These are phyloP conservation scores for Alces alces DNA, from an alignment of 2,113 vertebrate species.

Conservation along the genomic window DNA sequence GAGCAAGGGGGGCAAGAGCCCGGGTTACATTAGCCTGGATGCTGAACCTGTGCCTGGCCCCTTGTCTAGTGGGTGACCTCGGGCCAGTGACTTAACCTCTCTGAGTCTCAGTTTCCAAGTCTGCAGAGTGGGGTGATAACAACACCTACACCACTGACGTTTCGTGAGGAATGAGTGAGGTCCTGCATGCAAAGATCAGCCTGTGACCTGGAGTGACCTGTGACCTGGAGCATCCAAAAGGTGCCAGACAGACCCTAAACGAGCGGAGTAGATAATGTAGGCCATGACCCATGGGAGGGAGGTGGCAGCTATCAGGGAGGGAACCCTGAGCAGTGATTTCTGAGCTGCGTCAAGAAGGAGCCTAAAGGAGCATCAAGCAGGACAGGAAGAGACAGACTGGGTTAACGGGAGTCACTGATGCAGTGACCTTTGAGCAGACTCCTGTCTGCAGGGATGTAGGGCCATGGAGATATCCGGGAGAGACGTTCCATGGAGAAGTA, in stretches of 20 bases:
- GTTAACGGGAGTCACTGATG: too few relatives aligned
- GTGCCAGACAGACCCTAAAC: neutral
- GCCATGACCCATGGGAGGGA: neutral
- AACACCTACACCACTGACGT: fast-evolving
- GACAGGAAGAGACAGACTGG: neutral
- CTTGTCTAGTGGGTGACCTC: neutral
- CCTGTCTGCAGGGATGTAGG: neutral
- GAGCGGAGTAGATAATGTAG: fast-evolving
- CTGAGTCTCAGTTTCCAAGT: neutral
- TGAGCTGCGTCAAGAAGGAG: neutral
- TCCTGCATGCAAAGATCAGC: neutral
- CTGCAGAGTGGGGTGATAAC: neutral
- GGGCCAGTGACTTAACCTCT: neutral
- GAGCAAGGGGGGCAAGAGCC: neutral
- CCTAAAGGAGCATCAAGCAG: neutral
- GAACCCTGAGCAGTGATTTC: too few relatives aligned
- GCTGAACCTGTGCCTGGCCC: neutral
- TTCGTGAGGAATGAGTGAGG: neutral
- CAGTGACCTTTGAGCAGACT: neutral
- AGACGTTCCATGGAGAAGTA: neutral
- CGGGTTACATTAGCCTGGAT: neutral
- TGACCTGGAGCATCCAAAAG: neutral
- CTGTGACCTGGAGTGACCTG: fast-evolving
- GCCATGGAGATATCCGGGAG: neutral
- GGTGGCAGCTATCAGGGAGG: neutral